Base-by-base conservation (phyloP, 2,888 invertebrate genomes). In the Leptinotarsa peninsularis region DNA sequence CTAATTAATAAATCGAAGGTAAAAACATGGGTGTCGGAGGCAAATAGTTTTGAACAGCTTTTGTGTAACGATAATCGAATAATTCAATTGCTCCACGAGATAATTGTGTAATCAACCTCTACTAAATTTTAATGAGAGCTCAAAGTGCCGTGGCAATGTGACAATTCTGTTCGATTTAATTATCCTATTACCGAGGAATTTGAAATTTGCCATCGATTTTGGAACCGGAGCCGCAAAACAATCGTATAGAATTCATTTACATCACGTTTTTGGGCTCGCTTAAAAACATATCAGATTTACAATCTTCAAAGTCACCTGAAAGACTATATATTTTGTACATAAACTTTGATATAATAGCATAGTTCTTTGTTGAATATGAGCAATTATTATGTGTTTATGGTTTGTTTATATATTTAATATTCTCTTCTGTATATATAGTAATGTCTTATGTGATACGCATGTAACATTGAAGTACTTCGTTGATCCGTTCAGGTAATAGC, bases 101-200 rank as follows among this genome's bases (percentile, higher is more conserved):
- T 70, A 49, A 70, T 70, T 58, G 70, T 70, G 49, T 70, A 49
- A 70, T 70, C 58, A 70, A 23, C 70, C 70, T 49, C 58, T 49
- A 60, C 70, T 70, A 70, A 70, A 70, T 70, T 70, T 70, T 58
- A 70, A 70, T 70, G 56, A 58, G 21, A 58, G 49, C 21, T 33
- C 70, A 70, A 70, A 70, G 70, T 70, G 58, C 33, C 70, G 70
- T 50, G 49, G 43, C 58, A 60, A 58, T 58, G 70, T 49, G 70
- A 60, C 56, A 58, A 70, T 70, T 58, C 58, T 58, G 49, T 70
- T 58, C 43, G 43, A 49, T 58, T 18, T 49, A 54, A 70, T 70
- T 70, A 60, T 70, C 54, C 52, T n/a, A 63, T 63, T 63, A 63
- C 33, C 63, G 43, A n/a, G 63, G 63, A 63, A 63, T 63, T 63